Conservation (phyloP, 2,888 invertebrate species). For the Drosophila recens region DNA sequence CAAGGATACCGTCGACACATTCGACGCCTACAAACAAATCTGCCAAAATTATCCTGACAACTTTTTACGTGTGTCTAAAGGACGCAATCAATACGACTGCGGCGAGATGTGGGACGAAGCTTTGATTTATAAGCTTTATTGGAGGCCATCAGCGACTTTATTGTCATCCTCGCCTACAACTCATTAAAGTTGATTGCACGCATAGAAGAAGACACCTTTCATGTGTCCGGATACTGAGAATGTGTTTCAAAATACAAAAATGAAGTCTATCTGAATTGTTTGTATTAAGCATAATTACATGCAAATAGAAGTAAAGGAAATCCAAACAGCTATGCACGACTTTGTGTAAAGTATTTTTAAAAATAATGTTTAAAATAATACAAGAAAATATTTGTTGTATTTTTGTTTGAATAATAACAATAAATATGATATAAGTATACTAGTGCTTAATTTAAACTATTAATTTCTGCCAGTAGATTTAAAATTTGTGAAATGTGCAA, state of each 20-base stretch:
- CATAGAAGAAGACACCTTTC: slow-evolving; percentile 7
- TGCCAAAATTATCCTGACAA: slow-evolving; percentile 54
- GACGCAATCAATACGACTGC: slow-evolving; percentile 57
- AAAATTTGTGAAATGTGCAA: too few species aligned
- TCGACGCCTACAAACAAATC: slow-evolving; percentile 43
- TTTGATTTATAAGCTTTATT: slow-evolving; percentile 64
- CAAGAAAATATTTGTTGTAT: too few species aligned
- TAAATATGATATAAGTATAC: too few species aligned
- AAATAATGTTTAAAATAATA: too few species aligned
- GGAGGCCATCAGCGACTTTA: slow-evolving; percentile 50
- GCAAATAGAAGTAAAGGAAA: neutral
- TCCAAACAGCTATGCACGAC: too few species aligned
- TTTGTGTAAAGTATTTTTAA: too few species aligned
- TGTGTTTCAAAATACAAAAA: neutral
- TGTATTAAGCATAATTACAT: neutral
- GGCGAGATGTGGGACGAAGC: slow-evolving; percentile 21
- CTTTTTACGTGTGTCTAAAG: slow-evolving; percentile 48
- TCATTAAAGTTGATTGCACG: slow-evolving; percentile 61
- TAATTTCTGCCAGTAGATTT: too few species aligned
- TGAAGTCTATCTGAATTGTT: neutral
- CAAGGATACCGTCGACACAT: slow-evolving; percentile 1
- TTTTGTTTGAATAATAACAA: too few species aligned
- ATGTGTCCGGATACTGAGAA: neutral
- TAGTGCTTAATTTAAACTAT: too few species aligned
- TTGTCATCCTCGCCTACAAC: slow-evolving; percentile 26